phyloP scores from a whole-genome alignment of 1,140 invertebrate species.

The Aphelenchoides avenae region DNA sequence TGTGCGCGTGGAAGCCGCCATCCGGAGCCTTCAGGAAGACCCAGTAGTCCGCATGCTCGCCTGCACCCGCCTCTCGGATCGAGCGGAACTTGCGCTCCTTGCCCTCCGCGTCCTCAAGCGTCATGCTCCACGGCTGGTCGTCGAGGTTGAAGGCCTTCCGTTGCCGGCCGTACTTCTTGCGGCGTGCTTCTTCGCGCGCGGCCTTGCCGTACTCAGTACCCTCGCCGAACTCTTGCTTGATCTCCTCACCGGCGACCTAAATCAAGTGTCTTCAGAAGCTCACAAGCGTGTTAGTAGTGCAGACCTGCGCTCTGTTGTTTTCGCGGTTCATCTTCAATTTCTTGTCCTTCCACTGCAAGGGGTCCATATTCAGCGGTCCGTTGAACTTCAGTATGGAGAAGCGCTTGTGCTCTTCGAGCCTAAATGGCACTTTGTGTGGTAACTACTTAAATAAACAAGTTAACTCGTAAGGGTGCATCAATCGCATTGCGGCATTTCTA shows the following conservation, averaged over 20 bases:
- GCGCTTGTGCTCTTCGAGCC: conserved; percentile 14
- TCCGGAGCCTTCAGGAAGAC: conserved; percentile 53
- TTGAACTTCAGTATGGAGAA: conserved; percentile 57
- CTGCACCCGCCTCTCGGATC: conserved; percentile 53
- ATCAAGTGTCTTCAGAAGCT: conserved; percentile 7
- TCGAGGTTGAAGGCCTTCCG: conserved; percentile 45
- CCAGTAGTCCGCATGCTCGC: conserved; percentile 58
- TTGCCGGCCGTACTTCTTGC: conserved; percentile 55
- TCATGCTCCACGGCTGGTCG: conserved; percentile 51
- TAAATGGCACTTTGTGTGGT: too few relatives aligned
- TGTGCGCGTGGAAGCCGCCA: conserved; percentile 51
- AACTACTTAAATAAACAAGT: too few relatives aligned
- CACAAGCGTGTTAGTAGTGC: not conserved
- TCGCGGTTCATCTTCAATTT: conserved; percentile 44
- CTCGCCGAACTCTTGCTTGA: conserved; percentile 51
- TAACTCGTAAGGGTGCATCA: too few relatives aligned
- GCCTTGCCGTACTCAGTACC: conserved; percentile 54
- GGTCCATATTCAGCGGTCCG: conserved; percentile 48
- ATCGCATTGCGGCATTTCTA: too few relatives aligned
- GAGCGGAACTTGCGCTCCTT: conserved; percentile 47
- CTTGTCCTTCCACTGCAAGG: conserved; percentile 24
- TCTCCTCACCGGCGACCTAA: conserved; percentile 27
- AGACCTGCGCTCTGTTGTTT: conserved; percentile 44
- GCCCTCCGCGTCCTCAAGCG: conserved; percentile 24
- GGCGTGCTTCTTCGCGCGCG: conserved; percentile 53